These are phyloP conservation scores for Drosophila littoralis DNA, from an alignment of 1,140 invertebrate genomes.

Conservation along the genomic window DNA sequence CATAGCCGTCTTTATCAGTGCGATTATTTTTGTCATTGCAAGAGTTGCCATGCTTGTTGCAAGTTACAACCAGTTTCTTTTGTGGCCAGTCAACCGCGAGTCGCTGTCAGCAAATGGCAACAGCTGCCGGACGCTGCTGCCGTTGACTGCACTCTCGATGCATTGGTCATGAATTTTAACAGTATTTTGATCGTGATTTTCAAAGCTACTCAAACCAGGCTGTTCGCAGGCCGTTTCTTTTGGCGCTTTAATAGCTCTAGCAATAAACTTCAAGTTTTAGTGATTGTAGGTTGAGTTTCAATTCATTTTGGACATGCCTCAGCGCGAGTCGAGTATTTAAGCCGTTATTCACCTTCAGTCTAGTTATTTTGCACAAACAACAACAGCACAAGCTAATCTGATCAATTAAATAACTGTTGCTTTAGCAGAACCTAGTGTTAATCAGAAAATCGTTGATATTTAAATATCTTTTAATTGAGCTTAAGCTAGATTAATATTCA, in stretches of 20 bases:
- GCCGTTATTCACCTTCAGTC: slow-evolving; percentile 64
- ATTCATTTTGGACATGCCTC: slow-evolving; percentile 44
- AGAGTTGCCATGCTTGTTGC: slow-evolving; percentile 15
- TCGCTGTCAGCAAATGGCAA: slow-evolving; percentile 9
- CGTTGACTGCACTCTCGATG: slow-evolving; percentile 20
- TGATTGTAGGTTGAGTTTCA: slow-evolving; percentile 50
- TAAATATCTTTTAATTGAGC: neutral
- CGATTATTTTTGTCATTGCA: slow-evolving; percentile 71
- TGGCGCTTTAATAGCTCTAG: slow-evolving; percentile 64
- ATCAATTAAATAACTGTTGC: slow-evolving; percentile 9
- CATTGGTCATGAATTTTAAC: slow-evolving; percentile 70
- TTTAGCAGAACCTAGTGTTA: neutral
- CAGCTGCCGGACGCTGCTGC: slow-evolving; percentile 7
- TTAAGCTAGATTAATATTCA: neutral
- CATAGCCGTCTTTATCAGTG: slow-evolving; percentile 64
- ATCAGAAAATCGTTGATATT: neutral
- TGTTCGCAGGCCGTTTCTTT: slow-evolving; percentile 36
- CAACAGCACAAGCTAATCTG: neutral
- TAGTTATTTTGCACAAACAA: slow-evolving; percentile 32
- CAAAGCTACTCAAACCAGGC: slow-evolving; percentile 46
- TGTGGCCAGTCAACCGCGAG: slow-evolving; percentile 2
- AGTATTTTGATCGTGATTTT: slow-evolving; percentile 78
- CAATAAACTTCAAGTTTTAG: slow-evolving; percentile 80
- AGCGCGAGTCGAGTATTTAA: slow-evolving; percentile 37
- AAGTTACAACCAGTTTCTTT: slow-evolving; percentile 35